These are phyloP conservation scores for Hydrotaea diabolus DNA, from an alignment of 2,888 invertebrate species.

Conservation along the genomic window DNA sequence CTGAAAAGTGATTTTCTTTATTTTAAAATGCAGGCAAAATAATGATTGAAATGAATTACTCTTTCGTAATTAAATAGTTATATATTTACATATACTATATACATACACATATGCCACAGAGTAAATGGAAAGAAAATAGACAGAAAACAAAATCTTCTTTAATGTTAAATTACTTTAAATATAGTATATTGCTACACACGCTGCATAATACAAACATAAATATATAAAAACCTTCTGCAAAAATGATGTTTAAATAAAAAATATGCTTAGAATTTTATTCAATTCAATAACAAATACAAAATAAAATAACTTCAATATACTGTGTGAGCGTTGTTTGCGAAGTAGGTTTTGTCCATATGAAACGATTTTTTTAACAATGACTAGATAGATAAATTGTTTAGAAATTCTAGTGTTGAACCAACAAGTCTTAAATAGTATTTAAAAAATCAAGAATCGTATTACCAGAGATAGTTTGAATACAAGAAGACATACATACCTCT, in stretches of 20 bases:
- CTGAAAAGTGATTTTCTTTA: conserved; percentile 2
- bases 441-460: too few species aligned
- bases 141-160: not conserved
- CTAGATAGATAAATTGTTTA: too few species aligned
- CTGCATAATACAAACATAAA: conserved; percentile 10
- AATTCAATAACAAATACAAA: not conserved
- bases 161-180: conserved; percentile 24
- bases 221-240: conserved; percentile 26
- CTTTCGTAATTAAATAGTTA: conserved; percentile 8
- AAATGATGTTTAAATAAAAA: conserved; percentile 37
- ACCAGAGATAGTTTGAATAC: too few species aligned
- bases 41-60: not conserved
- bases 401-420: too few species aligned
- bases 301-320: conserved; percentile 6
- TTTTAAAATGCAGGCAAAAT: not conserved
- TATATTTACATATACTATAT: conserved; percentile 14
- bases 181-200: conserved; percentile 6
- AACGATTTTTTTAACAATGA: too few species aligned
- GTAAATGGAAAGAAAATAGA: not conserved
- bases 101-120: conserved; percentile 28
- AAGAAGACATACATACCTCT: too few species aligned
- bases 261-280: conserved; percentile 33
- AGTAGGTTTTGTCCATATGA: not conserved
- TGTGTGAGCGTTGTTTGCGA: not conserved
- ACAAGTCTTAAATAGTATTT: too few species aligned